A percentile compares a stretch with the other conserved stretches of the same genome.
Evolutionary conservation across 1,140 invertebrate genomes (phyloP).

Genomic region (Apocrypta bakeri): DNA sequence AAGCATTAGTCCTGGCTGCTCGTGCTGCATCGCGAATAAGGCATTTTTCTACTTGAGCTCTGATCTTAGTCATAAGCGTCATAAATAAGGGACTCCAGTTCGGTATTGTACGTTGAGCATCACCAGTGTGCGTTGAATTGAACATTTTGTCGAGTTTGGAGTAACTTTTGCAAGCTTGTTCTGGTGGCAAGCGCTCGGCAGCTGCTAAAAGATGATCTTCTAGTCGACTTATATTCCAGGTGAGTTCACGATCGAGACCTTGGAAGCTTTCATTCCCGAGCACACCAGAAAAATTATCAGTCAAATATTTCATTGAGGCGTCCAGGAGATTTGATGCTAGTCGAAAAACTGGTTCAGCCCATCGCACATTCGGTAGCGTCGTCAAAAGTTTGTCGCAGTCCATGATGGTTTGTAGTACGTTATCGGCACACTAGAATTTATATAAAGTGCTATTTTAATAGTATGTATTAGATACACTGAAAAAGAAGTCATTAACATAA

Average conservation of each 20-base stretch:
- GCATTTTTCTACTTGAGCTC: slow-evolving; percentile 77
- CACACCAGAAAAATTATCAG: slow-evolving; percentile 80
- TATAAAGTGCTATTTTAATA: too few species aligned
- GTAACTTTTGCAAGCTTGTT: slow-evolving; percentile 83
- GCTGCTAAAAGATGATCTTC: slow-evolving; percentile 81
- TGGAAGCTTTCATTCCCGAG: slow-evolving; percentile 80
- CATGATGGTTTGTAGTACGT: slow-evolving; percentile 80
- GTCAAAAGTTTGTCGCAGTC: slow-evolving; percentile 82
- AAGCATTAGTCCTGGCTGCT: slow-evolving; percentile 78
- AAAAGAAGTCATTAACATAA: too few species aligned
- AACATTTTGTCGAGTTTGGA: slow-evolving; percentile 73
- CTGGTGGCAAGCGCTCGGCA: slow-evolving; percentile 78
- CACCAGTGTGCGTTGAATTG: slow-evolving; percentile 57
- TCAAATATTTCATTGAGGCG: slow-evolving; percentile 78
- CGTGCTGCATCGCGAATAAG: slow-evolving; percentile 78
- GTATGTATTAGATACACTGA: too few species aligned
- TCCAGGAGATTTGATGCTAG: slow-evolving; percentile 81
- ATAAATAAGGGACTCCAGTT: slow-evolving; percentile 70
- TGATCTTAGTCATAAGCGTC: slow-evolving; percentile 71
- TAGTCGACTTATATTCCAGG: slow-evolving; percentile 80
- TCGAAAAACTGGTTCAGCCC: slow-evolving; percentile 82
- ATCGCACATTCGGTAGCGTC: slow-evolving; percentile 81
- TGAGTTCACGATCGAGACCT: slow-evolving; percentile 78
- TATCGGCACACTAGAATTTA: slow-evolving; percentile 76
- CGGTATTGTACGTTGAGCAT: slow-evolving; percentile 60